phyloP scores from a whole-genome alignment of 2,888 invertebrate species.

The Andrena dorsata region DNA sequence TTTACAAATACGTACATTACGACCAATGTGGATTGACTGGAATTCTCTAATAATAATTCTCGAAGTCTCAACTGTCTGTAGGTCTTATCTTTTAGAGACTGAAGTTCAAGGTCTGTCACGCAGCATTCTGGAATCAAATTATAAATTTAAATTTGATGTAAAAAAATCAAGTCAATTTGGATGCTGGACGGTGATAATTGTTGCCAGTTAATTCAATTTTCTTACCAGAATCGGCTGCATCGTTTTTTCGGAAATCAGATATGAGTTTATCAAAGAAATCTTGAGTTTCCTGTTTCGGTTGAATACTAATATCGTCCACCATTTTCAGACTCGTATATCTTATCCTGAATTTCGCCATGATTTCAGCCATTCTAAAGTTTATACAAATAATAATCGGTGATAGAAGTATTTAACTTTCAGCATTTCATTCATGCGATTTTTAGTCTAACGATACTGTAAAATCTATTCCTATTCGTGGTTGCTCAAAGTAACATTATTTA shows the following conservation, averaged over 20 bases:
- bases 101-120: conserved; percentile 91
- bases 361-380: conserved; percentile 93
- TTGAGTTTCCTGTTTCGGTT: conserved; percentile 91
- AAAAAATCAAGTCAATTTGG: not conserved
- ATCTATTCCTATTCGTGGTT: not conserved
- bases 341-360: conserved; percentile 97
- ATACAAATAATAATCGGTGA: conserved; percentile 70
- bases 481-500: not conserved
- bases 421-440: conserved; percentile 3
- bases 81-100: conserved; percentile 93
- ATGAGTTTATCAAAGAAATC: conserved; percentile 91
- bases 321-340: conserved; percentile 96
- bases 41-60: conserved; percentile 95
- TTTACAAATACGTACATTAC: conserved; percentile 90
- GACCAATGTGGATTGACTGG: conserved; percentile 93
- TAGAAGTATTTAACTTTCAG: not conserved
- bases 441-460: not conserved
- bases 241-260: conserved; percentile 88
- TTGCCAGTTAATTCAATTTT: too few relatives aligned
- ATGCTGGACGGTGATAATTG: not conserved
- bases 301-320: conserved; percentile 95
- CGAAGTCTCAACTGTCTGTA: conserved; percentile 95
- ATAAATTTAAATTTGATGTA: not conserved
- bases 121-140: conserved; percentile 86
- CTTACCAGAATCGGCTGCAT: conserved; percentile 74